Base-by-base conservation (phyloP, 2,888 invertebrate genomes). In the Thymelicus lineola region DNA sequence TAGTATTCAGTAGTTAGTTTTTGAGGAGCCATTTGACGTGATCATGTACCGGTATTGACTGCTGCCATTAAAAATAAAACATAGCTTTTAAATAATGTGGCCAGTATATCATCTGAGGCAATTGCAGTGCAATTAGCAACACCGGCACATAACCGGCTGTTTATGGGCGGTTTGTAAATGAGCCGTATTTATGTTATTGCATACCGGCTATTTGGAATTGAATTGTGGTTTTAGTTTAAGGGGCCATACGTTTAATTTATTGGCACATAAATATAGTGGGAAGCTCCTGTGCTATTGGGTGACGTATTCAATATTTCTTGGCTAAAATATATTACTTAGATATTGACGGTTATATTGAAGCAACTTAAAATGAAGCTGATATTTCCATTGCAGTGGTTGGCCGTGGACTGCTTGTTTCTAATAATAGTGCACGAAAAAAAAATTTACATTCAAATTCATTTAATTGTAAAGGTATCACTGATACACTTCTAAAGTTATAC, bases 131-230 rank as follows among this genome's bases (percentile, higher is more conserved):
- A 67, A 67, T 67, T 68, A 68, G 61, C 62, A 60, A 46, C 68
- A 68, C 36, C 62, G 67, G 67, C 55, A 48, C 53, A 53, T 45
- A 46, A 46, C 36, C 61, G 62, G 45, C 46, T 68, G 68, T 68
- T 61, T 67, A 67, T 67, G 67, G 61, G 67, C 61, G 67, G 67
- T 67, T 61, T 61, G 67, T 45, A 61, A 67, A 67, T 67, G 67
- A 67, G 60, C 60, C 66, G 61, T 62, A 68, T 68, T 62, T 68
- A 68, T 55, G 67, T 61, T 68, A 68, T 55, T 46, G 61, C 67
- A 7, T n/a, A 61, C 61, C 48, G 67, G 55, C 68, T 17, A 57
- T 68, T 62, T 48, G 68, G 57, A 46, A 68, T 68, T 68, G 61
- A 68, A 62, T 55, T 68, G 62, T 68, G 68, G 68, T 67, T 67